phyloP scores from a whole-genome alignment of 35 echinoderm and acorn worm genomes.

The Ophioderma brevispina region DNA sequence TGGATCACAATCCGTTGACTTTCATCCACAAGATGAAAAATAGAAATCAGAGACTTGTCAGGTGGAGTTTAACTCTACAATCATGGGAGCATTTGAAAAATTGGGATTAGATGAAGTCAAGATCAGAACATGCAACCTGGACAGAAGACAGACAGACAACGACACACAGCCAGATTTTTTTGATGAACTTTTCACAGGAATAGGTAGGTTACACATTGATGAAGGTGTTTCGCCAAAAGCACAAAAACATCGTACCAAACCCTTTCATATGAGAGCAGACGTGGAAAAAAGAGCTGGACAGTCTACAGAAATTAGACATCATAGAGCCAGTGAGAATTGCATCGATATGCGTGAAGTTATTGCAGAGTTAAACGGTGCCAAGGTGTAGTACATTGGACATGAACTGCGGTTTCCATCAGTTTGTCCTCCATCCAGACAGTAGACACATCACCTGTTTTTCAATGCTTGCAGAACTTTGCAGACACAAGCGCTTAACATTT shows the following conservation, averaged over 20 bases:
- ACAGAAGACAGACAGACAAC: too few relatives aligned
- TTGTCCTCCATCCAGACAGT: slow-evolving; percentile 33
- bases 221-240: slow-evolving; percentile 23
- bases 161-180: not conserved
- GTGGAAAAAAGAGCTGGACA: slow-evolving; percentile 53
- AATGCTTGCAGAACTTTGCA: slow-evolving; percentile 32
- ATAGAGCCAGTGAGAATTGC: slow-evolving; percentile 52
- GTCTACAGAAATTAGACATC: slow-evolving; percentile 31
- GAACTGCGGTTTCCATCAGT: slow-evolving; percentile 63
- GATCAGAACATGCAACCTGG: not conserved
- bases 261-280: slow-evolving; percentile 60
- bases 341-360: slow-evolving; percentile 72
- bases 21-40: too few relatives aligned
- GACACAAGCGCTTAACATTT: slow-evolving; percentile 76
- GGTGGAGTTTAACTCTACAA: too few relatives aligned
- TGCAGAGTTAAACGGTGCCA: slow-evolving; percentile 37
- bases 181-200: not conserved
- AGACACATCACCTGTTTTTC: slow-evolving; percentile 60
- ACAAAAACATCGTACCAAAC: slow-evolving; percentile 55
- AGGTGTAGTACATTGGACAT: slow-evolving; percentile 65
- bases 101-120: not conserved
- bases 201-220: slow-evolving; percentile 68
- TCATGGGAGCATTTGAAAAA: not conserved
- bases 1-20: too few relatives aligned
- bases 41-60: too few relatives aligned